A percentile compares a stretch with the other conserved stretches of the same genome.
Conservation (phyloP, 2,113 vertebrate genomes). For the Chunga burmeisteri region DNA sequence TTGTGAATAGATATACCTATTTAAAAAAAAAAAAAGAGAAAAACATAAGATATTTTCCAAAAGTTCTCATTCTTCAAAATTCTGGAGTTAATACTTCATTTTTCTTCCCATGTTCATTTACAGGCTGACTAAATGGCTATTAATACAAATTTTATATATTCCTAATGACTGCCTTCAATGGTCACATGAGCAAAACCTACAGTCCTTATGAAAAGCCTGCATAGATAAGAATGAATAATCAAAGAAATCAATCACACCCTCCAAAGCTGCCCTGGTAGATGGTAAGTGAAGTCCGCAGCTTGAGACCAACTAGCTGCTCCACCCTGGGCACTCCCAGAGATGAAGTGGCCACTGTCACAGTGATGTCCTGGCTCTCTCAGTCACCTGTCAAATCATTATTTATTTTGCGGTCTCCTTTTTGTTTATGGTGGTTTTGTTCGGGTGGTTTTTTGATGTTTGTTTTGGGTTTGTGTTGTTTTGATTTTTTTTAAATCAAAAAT, state of each 20-base stretch:
- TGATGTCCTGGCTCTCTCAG: background rate
- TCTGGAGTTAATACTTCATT: background rate
- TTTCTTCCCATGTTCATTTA: background rate
- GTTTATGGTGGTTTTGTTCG: background rate
- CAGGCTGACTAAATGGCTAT: background rate
- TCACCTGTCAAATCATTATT: background rate
- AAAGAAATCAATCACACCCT: background rate
- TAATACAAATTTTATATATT: background rate
- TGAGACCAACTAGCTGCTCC: background rate
- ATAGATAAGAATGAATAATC: background rate
- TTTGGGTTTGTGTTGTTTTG: background rate
- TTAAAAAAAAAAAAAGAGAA: background rate
- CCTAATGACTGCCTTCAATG: background rate
- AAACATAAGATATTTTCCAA: background rate
- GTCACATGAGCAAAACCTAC: background rate
- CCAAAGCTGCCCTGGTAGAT: background rate
- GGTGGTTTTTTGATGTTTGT: background rate
- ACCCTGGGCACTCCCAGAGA: background rate
- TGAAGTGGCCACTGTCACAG: background rate
- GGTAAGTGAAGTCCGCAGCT: background rate
- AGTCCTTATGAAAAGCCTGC: background rate
- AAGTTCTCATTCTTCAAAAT: background rate
- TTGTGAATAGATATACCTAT: background rate
- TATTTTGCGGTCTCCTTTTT: background rate
- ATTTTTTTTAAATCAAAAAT: background rate